Evolutionary conservation across 1,140 invertebrate species (phyloP), one percentile per base, ranked within the genome.

Genomic region (Paramacrobiotus metropolitanus): DNA sequence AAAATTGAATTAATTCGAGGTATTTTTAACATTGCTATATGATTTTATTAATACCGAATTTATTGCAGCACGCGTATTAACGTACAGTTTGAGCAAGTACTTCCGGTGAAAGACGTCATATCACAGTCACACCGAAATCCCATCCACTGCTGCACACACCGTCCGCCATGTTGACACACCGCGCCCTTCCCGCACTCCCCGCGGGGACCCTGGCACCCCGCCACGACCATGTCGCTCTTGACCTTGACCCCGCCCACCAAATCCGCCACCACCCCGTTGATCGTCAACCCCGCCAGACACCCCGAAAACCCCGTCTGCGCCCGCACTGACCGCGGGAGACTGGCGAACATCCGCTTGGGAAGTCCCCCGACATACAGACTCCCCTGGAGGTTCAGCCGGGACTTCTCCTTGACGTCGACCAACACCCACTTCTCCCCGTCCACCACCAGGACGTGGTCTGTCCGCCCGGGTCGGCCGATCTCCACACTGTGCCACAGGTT

Each of bases 91-190:
- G 84, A 84, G 72, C 92, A 97, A 1, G 82, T 90, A 0, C 85
- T 83, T 44, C 92, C 92, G 1, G 85, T 85, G 68, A 85, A 96
- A 9, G 86, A 86, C 1, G 92, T 96, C 75, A 88, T 82, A 68
- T 91, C 85, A 72, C 93, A 98, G 70, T 97, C 90, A 72, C 93
- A 97, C 1, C 84, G 83, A 68, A 89, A 94, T 29, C 87, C 83
- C 70, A 92, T 90, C 86, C 90, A 92, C 65, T 91, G 87, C 61
- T 91, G 86, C 1, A 86, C 81, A 70, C 91, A 96, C 2, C 82
- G 77, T 0, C 90, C 91, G 65, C 84, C 80, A 72, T 95, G 92
- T 4, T 84, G 80, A 70, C 92, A 96, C n/a, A n/a, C n/a, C 18
- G 89, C 82, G 64, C 88, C 85, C 64, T 85, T 83, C 21, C 82